Evolutionary conservation across 64 coral and sea anemone genomes (phyloP).

Genomic region (Pocillopora damicornis): DNA sequence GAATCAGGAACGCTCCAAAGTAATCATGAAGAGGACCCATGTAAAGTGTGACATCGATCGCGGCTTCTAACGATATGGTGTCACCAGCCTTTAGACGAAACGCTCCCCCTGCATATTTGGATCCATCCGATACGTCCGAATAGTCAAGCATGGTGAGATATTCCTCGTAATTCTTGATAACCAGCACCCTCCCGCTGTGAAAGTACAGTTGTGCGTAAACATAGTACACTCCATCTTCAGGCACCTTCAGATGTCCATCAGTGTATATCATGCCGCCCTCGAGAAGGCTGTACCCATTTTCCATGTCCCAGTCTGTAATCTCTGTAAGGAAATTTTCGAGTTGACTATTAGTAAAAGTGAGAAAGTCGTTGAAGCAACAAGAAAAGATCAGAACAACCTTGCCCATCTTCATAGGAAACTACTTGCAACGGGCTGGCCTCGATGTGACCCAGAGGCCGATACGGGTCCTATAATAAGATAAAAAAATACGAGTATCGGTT

Average conservation of each 20-base stretch:
- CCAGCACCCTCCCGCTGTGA: neutral
- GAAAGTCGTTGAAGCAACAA: too few relatives aligned
- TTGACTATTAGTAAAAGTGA: too few relatives aligned
- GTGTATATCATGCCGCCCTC: neutral
- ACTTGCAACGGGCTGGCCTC: neutral
- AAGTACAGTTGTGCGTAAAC: conserved; percentile 12
- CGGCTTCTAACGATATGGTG: neutral
- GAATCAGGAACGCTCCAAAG: conserved; percentile 28
- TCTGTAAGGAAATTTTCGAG: neutral
- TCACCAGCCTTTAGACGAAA: conserved; percentile 14
- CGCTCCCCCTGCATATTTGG: neutral
- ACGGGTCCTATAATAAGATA: too few relatives aligned
- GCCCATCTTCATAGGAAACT: neutral
- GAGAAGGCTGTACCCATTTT: neutral
- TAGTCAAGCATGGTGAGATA: neutral
- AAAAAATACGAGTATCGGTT: too few relatives aligned
- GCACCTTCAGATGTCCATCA: neutral
- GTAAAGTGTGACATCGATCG: neutral
- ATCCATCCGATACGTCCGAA: too few relatives aligned
- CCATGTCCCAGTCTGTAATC: conserved; percentile 4
- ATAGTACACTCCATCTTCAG: conserved; percentile 3
- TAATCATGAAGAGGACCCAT: neutral
- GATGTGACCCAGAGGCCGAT: conserved; percentile 5
- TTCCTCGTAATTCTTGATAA: neutral
- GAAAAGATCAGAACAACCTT: neutral